phyloP scores from a whole-genome alignment of 1,140 invertebrate genomes.

The Eueides isabella region DNA sequence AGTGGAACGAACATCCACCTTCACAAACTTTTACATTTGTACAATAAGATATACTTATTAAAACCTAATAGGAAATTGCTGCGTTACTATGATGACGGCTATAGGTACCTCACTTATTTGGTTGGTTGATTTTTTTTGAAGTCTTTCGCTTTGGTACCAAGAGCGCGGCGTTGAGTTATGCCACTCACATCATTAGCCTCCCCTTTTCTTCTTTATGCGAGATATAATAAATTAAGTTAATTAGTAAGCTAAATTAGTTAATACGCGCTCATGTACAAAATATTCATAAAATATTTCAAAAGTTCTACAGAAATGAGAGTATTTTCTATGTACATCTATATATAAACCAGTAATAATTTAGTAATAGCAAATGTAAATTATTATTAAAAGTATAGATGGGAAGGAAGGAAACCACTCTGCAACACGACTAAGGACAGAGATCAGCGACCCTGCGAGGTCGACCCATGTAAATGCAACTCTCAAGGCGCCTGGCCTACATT shows the following conservation, averaged over 20 bases:
- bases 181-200: too few species aligned
- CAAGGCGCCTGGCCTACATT: slow-evolving; percentile 54
- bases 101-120: too few species aligned
- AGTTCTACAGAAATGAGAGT: neutral
- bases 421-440: slow-evolving; percentile 55
- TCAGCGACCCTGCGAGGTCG: slow-evolving; percentile 54
- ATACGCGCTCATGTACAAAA: neutral
- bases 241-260: neutral
- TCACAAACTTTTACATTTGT: too few species aligned
- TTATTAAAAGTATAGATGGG: slow-evolving; percentile 43
- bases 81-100: too few species aligned
- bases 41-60: too few species aligned
- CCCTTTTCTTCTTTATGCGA: too few species aligned
- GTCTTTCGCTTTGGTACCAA: too few species aligned
- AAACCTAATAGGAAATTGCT: too few species aligned
- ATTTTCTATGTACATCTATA: neutral
- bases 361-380: slow-evolving; percentile 11
- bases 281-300: neutral
- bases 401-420: slow-evolving; percentile 57
- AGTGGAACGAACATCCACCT: too few species aligned
- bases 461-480: slow-evolving; percentile 55
- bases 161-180: too few species aligned
- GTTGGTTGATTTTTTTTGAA: too few species aligned
- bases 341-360: neutral
- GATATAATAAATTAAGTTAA: too few species aligned